Evolutionary conservation across 2,797 vertebrate species (phyloP), one percentile per base, ranked within the genome.

Genomic region (Tolypeutes matacus): DNA sequence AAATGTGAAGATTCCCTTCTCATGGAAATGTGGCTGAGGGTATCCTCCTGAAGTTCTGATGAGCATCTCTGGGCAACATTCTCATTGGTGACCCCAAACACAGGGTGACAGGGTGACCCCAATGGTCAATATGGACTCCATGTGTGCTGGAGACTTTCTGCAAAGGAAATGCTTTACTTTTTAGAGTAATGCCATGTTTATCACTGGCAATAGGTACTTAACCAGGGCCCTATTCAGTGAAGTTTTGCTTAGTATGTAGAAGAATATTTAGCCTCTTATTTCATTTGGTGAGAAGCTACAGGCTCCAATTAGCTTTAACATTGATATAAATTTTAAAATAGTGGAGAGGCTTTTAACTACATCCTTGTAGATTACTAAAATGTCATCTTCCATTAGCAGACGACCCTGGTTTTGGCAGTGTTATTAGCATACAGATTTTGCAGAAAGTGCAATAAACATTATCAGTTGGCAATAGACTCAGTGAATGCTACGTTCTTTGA

Each of bases 261-360:
- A 46, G 72, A 73, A 78, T 75, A 82, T 67, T 86, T 73, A 51
- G 25, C 27, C 2, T 96, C 36, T 29, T 82, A 13, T 85, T 94
- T 85, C 42, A 88, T 53, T 25, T 39, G 46, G 8, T 67, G 7
- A 92, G 21, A 67, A 90, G n/a, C 84, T 27, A 92, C 14, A 65
- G 18, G 11, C 12, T 31, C 49, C 13, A n/a, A 94, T 78, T 90
- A 25, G 58, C 7, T 62, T 86, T 62, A 56, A 67, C 20, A 58
- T 21, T 69, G 46, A 29, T 49, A 51, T 3, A 36, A 27, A 73
- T 60, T 96, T 90, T 75, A 78, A 96, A 93, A 75, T 56, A 92
- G 51, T 2, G 3, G 14, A 65, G 25, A 77, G 1, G 2, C 78
- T 95, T 95, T 73, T 23, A 94, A 86, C n/a, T 80, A 11, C 12